Base-by-base conservation (phyloP, 2,888 invertebrate genomes). In the Tholera decimalis region DNA sequence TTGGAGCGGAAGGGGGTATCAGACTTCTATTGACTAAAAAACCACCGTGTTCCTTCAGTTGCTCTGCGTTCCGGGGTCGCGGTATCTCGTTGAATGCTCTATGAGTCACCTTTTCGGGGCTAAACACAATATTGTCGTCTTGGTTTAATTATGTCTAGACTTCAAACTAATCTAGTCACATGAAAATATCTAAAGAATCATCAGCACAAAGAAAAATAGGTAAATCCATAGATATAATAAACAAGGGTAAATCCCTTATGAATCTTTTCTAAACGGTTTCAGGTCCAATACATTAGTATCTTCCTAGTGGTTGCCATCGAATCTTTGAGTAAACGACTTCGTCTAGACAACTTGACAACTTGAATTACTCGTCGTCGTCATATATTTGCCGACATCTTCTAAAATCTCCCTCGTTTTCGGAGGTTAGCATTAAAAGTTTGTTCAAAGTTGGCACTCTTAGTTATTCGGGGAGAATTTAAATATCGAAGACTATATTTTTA, bases 341-440 rank as follows among this genome's bases (percentile, higher is more conserved):
- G 73, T 73, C 73, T 73, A 73, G 73, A 73, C 73, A 46, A 54
- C 56, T 71, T 62, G 73, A 73, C 73, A 46, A 54, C 56, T 71
- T 62, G 54, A 54, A 55, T 59, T 44, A 56, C 51, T 76, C 58
- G 41, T 33, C 35, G 41, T 69, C 58, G 35, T 41, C 28, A 58
- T 59, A 56, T 22, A 57, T 56, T 59, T 44, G 63, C 39, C 20
- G 59, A 41, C 28, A 33, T 49, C 53, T 51, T 44, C 22, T 57
- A 39, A 39, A 66, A 58, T 39, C 18, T 33, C 43, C 43, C 22
- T 73, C 41, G 15, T 44, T 41, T 18, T n/a, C 22, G 13, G 26
- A 47, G 33, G 37, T 68, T 68, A 39, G 22, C 6, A 24, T 33
- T 7, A 56, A 65, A 39, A 68, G 26, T 68, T 68, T 39, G 22